Conservation (phyloP, 2,797 vertebrate species). For the Liasis olivaceus region DNA sequence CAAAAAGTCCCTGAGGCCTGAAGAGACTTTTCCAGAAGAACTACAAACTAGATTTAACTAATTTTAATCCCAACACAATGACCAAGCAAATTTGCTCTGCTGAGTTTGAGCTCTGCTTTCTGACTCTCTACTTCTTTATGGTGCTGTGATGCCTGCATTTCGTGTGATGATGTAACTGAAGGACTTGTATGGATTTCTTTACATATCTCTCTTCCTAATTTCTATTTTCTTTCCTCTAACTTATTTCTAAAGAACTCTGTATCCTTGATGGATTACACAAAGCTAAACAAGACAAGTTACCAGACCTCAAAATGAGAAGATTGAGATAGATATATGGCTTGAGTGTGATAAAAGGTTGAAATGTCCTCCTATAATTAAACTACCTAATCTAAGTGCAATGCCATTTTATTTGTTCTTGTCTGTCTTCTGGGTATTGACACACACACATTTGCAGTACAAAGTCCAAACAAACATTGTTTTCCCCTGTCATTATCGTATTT, state of each 20-base stretch:
- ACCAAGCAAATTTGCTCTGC: neutral
- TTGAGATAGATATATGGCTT: neutral
- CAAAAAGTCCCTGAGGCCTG: neutral
- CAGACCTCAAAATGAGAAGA: neutral
- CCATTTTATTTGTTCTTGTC: neutral
- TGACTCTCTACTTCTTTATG: neutral
- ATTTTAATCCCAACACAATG: neutral
- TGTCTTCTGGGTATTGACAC: neutral
- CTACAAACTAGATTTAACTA: neutral
- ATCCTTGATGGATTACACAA: slow-evolving; percentile 3
- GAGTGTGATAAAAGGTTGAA: slow-evolving; percentile 15
- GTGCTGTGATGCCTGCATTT: neutral
- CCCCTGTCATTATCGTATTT: slow-evolving; percentile 21
- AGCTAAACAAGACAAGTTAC: neutral
- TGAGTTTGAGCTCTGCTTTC: neutral
- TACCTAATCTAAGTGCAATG: slow-evolving; percentile 10
- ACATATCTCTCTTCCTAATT: neutral
- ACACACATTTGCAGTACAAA: neutral
- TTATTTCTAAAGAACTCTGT: neutral
- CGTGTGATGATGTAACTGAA: neutral
- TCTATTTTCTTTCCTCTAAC: neutral
- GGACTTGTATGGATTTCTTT: neutral
- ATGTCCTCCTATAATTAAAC: neutral
- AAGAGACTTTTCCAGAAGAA: neutral
- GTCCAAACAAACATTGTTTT: neutral